Evolutionary conservation across 2,888 invertebrate genomes (phyloP).

Genomic region (Dasysyrphus tricinctus): DNA sequence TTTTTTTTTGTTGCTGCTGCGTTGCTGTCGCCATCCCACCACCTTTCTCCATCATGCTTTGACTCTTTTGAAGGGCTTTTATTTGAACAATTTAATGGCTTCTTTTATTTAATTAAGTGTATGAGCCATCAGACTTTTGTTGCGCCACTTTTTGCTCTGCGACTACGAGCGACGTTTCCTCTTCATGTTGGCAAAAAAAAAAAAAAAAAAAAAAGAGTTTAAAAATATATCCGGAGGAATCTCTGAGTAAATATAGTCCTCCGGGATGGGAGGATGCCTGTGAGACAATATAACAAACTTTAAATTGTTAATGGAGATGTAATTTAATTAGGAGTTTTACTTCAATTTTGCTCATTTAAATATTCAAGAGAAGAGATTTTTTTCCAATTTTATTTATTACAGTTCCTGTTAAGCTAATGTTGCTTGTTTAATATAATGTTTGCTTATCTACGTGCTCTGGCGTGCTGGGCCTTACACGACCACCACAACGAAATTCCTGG

Average conservation of each 20-base stretch:
- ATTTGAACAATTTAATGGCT: slow-evolving; percentile 73
- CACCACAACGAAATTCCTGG: too few species aligned
- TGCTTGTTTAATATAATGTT: too few species aligned
- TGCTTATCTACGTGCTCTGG: too few species aligned
- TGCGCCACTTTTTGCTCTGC: slow-evolving; percentile 54
- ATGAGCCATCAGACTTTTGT: slow-evolving; percentile 69
- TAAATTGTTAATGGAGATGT: slow-evolving; percentile 69
- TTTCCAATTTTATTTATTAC: neutral
- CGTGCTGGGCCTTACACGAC: too few species aligned
- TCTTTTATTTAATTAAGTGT: slow-evolving; percentile 74
- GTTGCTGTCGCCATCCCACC: neutral
- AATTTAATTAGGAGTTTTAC: slow-evolving; percentile 60
- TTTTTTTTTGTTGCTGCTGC: slow-evolving; percentile 1
- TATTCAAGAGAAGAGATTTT: slow-evolving; percentile 35
- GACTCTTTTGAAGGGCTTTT: slow-evolving; percentile 64
- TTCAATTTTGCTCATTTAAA: slow-evolving; percentile 49
- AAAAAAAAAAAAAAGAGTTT: slow-evolving; percentile 35
- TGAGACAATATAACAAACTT: slow-evolving; percentile 57
- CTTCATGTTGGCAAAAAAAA: slow-evolving; percentile 14
- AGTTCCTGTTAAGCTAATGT: too few species aligned
- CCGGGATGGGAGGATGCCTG: slow-evolving; percentile 13
- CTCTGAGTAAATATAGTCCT: slow-evolving; percentile 37
- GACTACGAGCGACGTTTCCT: slow-evolving; percentile 31
- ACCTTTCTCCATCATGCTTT: neutral
- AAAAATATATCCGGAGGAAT: slow-evolving; percentile 29